Evolutionary conservation across 1,140 invertebrate species (phyloP).

Genomic region (Solen grandis): DNA sequence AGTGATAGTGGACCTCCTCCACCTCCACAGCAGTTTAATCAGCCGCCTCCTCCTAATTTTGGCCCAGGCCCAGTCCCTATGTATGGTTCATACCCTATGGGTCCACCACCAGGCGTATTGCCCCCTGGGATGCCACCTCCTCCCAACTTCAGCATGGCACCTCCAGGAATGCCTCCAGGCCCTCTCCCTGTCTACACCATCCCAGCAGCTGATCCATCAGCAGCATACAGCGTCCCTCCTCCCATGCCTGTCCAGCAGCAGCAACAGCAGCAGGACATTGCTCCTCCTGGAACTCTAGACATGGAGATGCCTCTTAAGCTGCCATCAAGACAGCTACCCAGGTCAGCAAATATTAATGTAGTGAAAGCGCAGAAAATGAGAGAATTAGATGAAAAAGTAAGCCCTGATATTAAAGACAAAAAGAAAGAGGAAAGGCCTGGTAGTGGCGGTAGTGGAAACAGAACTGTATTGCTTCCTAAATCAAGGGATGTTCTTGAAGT

Average conservation of each 20-base stretch:
- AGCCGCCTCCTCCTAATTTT: background rate
- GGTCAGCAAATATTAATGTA: background rate
- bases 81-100: background rate
- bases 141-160: background rate
- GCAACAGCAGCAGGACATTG: constrained; percentile 17
- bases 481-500: background rate
- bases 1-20: background rate
- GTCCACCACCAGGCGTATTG: background rate
- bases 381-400: background rate
- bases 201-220: background rate
- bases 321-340: background rate
- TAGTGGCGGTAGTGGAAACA: too few species aligned
- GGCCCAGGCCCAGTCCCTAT: background rate
- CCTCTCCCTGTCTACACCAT: constrained; percentile 21
- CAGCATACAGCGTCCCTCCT: constrained; percentile 6
- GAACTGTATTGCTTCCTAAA: too few species aligned
- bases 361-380: constrained; percentile 5
- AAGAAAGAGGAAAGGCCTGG: background rate
- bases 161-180: background rate
- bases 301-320: constrained; percentile 45
- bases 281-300: constrained; percentile 47
- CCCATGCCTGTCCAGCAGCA: constrained; percentile 20
- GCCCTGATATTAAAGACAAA: background rate
- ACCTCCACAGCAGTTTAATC: background rate
- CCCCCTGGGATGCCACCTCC: background rate